Conservation (phyloP, 2,113 vertebrate genomes). For the Trochalopteron elliotii region DNA sequence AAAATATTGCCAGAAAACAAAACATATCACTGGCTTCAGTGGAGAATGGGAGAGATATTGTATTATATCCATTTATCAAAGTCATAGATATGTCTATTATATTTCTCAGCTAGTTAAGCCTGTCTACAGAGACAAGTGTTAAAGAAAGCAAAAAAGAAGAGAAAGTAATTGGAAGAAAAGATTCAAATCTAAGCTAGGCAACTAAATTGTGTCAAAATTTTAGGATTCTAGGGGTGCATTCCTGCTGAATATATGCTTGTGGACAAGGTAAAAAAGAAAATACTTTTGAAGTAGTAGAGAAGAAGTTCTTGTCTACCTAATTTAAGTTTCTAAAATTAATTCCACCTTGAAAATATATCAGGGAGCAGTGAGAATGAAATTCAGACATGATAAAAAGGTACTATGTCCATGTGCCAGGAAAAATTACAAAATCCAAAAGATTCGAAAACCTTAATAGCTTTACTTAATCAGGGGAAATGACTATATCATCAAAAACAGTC, state of each 20-base stretch:
- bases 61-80: neutral
- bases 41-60: neutral
- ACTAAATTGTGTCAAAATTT: neutral
- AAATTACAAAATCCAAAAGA: neutral
- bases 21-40: neutral
- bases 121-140: neutral
- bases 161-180: neutral
- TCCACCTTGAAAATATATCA: neutral
- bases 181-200: neutral
- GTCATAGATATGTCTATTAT: neutral
- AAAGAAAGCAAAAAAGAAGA: neutral
- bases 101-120: neutral
- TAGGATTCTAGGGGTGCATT: neutral
- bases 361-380: neutral
- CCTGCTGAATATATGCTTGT: neutral
- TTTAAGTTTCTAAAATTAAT: neutral
- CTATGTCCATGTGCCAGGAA: neutral
- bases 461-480: neutral
- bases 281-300: neutral
- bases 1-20: neutral
- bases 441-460: neutral
- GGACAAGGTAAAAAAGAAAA: neutral
- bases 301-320: neutral
- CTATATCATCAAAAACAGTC: neutral
- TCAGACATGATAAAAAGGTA: neutral